phyloP scores from a whole-genome alignment of 2,888 invertebrate species.

The Ectemnius continuus region DNA sequence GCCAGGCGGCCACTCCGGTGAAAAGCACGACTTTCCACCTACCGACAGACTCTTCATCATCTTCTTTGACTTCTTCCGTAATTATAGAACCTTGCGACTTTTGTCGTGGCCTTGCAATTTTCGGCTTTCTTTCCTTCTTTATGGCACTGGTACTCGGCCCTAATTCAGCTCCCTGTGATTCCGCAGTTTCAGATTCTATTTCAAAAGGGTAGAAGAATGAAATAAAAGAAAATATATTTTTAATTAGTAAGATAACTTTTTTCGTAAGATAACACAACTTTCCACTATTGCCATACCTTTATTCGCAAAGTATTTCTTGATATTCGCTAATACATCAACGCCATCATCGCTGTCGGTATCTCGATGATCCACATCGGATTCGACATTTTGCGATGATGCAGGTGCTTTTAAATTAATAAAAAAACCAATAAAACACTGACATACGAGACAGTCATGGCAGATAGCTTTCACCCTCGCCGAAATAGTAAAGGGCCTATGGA shows the following conservation, averaged over 20 bases:
- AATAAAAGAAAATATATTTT: not conserved
- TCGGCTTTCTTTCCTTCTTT: constrained; percentile 12
- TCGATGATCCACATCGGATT: constrained; percentile 25
- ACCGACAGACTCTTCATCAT: constrained; percentile 33
- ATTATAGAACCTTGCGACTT: constrained; percentile 5
- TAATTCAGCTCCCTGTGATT: not conserved
- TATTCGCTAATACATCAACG: constrained; percentile 75
- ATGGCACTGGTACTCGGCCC: not conserved
- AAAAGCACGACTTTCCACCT: constrained; percentile 22
- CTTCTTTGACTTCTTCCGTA: not conserved
- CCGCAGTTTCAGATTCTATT: not conserved
- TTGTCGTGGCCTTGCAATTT: not conserved
- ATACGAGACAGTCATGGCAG: not conserved
- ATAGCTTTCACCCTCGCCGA: not conserved
- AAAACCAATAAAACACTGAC: not conserved
- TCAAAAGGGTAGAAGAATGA: not conserved
- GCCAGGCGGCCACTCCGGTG: not conserved
- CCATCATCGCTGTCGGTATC: constrained; percentile 67
- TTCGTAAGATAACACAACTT: not conserved
- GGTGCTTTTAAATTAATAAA: constrained; percentile 17
- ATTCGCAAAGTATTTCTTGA: constrained; percentile 62
- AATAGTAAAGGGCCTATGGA: not conserved
- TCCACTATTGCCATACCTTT: constrained; percentile 38
- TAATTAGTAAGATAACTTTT: too few species aligned
- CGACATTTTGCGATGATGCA: not conserved